phyloP scores from a whole-genome alignment of 1,140 invertebrate genomes.

The Panulirus ornatus region DNA sequence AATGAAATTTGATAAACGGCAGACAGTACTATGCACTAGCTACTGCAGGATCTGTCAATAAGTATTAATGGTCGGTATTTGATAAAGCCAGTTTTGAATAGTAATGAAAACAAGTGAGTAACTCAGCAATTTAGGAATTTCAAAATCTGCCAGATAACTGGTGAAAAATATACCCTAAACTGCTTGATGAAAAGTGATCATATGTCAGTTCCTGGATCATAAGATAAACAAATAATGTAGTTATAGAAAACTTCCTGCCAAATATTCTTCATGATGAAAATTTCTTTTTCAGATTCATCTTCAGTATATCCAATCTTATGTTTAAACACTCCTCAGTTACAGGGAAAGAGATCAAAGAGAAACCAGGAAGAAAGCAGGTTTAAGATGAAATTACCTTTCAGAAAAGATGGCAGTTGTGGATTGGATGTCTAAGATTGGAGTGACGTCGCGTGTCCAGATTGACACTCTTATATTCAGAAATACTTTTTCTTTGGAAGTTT shows the following conservation, averaged over 20 bases:
- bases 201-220: conserved; percentile 69
- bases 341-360: conserved; percentile 66
- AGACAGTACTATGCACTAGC: conserved; percentile 44
- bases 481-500: conserved; percentile 63
- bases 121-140: conserved; percentile 30
- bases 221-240: conserved; percentile 46
- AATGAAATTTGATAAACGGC: conserved; percentile 33
- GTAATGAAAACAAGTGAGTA: conserved; percentile 39
- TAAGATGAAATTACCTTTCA: conserved; percentile 70
- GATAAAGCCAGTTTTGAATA: conserved; percentile 45
- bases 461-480: conserved; percentile 25
- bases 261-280: conserved; percentile 55
- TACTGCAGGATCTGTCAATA: conserved; percentile 39
- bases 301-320: conserved; percentile 47
- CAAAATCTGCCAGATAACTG: conserved; percentile 27
- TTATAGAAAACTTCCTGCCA: conserved; percentile 69
- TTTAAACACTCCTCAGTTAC: conserved; percentile 67
- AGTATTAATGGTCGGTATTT: conserved; percentile 53
- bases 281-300: conserved; percentile 69
- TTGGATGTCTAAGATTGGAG: conserved; percentile 50
- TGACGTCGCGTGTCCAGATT: conserved; percentile 25
- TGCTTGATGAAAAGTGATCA: conserved; percentile 46
- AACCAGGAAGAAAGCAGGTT: conserved; percentile 68
- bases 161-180: conserved; percentile 40
- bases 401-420: conserved; percentile 64